A percentile compares a stretch with the other conserved stretches of the same genome.
These are phyloP conservation scores for Arctopsyche grandis DNA, from an alignment of 1,140 invertebrate genomes.

Conservation along the genomic window DNA sequence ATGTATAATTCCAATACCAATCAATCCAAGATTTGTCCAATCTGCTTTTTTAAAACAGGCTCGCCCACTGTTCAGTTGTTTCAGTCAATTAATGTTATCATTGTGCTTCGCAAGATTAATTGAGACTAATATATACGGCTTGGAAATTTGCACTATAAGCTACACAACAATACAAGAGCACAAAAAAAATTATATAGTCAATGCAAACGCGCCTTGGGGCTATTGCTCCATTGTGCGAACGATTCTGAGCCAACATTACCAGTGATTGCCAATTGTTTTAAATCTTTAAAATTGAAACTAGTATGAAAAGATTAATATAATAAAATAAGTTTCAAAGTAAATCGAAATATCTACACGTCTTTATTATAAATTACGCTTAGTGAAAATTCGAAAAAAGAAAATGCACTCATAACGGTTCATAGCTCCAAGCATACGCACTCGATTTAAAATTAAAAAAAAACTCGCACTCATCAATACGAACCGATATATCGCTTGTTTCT, in stretches of 20 bases:
- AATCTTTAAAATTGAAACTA: neutral
- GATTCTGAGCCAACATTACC: no score
- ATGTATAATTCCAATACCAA: neutral
- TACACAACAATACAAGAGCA: neutral
- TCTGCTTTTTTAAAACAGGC: no score
- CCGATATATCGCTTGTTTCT: no score
- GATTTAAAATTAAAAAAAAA: no score
- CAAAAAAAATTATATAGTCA: neutral
- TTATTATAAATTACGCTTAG: neutral
- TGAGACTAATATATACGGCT: constrained; percentile 33
- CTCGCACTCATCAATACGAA: no score
- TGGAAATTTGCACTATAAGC: neutral
- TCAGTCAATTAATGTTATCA: constrained; percentile 42
- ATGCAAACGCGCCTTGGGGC: no score
- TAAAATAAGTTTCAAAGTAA: no score
- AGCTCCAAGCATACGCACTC: neutral
- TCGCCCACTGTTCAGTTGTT: constrained; percentile 5
- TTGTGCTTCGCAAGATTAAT: constrained; percentile 43
- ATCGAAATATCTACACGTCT: no score
- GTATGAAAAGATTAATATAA: neutral
- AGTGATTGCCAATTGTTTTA: no score
- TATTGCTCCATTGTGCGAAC: no score
- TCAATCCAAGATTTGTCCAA: neutral
- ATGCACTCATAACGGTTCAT: neutral
- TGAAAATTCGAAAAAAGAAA: neutral